Evolutionary conservation across 2,888 invertebrate genomes (phyloP), one percentile per base, ranked within the genome.

Genomic region (Drosophila tripunctata): DNA sequence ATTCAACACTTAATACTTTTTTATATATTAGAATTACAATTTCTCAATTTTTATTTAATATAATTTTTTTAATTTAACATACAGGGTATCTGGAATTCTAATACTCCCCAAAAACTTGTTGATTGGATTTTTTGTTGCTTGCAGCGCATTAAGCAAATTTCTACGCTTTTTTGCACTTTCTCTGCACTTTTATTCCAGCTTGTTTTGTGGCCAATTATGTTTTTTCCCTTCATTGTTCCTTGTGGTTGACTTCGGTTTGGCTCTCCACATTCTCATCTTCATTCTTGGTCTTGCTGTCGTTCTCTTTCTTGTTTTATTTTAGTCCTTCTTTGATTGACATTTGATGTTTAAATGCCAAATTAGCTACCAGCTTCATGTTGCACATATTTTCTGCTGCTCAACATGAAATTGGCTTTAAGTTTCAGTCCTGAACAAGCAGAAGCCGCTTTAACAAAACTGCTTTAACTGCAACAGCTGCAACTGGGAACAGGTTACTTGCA

Each of bases 321-420:
- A 3, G 45, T 36, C 43, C 54, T n/a, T 58, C 58, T 71, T 58
- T 83, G 89, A 88, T 81, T 87, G 87, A 88, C 87, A 78, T 81
- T 88, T 87, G 87, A 87, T 84, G 78, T 80, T 78, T 76, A 88
- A 83, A 80, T 88, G 86, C 77, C 77, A 87, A 87, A 88, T 87
- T 87, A 88, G 79, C 74, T 77, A 76, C 47, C 68, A 78, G 73
- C 56, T 55, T 68, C 60, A 12, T 36, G 15, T 50, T 38, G 12
- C 7, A 10, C 21, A 27, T 45, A 27, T 33, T 52, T 45, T 31
- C 21, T 31, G 8, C 8, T n/a, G 2, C 38, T 17, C 10, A n/a
- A 17, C 24, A 15, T 35, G 45, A 14, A 27, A 35, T 35, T 36
- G 45, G 27, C 80, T 72, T 73, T 48, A 68, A 67, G 62, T 65